Conservation (phyloP, 2,797 vertebrate species). For the Manis crassicaudata region DNA sequence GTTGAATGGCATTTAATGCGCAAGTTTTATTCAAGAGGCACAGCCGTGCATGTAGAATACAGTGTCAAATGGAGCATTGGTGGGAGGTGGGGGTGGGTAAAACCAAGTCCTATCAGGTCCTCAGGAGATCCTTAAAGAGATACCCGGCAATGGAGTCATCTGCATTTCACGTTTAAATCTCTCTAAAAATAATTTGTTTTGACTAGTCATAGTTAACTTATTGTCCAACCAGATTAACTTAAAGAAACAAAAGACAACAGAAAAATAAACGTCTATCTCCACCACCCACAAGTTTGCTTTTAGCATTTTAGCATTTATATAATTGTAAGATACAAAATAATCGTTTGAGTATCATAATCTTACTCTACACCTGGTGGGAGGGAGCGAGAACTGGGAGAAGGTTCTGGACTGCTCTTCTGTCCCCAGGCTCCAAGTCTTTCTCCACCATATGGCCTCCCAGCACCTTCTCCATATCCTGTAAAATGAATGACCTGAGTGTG, state of each 20-base stretch:
- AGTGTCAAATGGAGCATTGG: too few species aligned
- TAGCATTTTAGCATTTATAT: neutral
- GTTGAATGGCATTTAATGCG: neutral
- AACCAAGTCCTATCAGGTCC: neutral
- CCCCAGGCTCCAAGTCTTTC: neutral
- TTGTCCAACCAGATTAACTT: neutral
- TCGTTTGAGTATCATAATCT: neutral
- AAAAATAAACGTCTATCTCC: neutral
- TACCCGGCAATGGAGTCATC: neutral
- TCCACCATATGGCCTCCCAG: neutral
- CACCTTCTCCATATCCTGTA: neutral
- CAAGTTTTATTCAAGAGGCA: neutral
- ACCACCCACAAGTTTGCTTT: neutral
- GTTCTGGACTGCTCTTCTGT: accelerated
- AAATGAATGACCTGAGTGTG: neutral
- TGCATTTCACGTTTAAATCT: neutral
- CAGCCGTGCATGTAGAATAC: accelerated
- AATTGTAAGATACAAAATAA: neutral
- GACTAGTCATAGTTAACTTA: neutral
- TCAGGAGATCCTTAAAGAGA: neutral
- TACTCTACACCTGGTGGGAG: neutral
- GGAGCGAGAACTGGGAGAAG: neutral
- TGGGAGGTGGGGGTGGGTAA: too few species aligned
- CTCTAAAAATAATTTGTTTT: neutral
- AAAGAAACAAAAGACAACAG: neutral